Base-by-base conservation (phyloP, 2,113 vertebrate species). In the Mormyrus lacerda region DNA sequence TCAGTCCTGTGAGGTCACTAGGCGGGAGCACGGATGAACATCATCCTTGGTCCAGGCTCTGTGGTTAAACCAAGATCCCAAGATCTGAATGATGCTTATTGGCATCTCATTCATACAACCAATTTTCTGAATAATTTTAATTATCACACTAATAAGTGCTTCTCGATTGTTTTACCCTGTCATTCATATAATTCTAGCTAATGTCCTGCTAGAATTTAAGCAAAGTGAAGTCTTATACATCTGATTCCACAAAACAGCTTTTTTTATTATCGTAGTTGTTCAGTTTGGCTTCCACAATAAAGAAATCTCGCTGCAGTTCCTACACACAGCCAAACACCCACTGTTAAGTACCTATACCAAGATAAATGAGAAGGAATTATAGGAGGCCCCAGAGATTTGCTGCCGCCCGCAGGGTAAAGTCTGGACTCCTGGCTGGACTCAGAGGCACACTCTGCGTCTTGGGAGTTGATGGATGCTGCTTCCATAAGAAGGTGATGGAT, bases 351-450 rank as follows among this genome's bases (percentile, higher is more conserved):
- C 47, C 19, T 15, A 35, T 53, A 53, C 31, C 17, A 87, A 19
- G 85, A 53, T 53, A 87, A 87, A 87, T 55, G n/a, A 17, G 85
- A 19, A 53, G 44, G 47, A 53, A 87, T 87, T 87, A 87, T 15
- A 10, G 2, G n/a, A n/a, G 24, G 11, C 47, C 10, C 47, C 44
- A 13, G 44, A 85, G 44, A 15, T 27, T 87, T 1, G 13, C 27
- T 87, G 85, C 15, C 11, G 17, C 48, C 47, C 2, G n/a, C 27
- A 13, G 24, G n/a, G 47, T 19, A 39, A 55, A 53, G 53, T 31
- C 85, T 55, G 50, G n/a, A 3, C 48, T 35, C 84, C 84, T 45
- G 48, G 47, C 45, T 87, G 85, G 11, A 31, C 27, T 55, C 50
- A 21, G 31, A 85, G 50, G 47, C 83, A 85, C n/a, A 4, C 9